Evolutionary conservation across 1,140 invertebrate species (phyloP).

Genomic region (Drosophila eugracilis): DNA sequence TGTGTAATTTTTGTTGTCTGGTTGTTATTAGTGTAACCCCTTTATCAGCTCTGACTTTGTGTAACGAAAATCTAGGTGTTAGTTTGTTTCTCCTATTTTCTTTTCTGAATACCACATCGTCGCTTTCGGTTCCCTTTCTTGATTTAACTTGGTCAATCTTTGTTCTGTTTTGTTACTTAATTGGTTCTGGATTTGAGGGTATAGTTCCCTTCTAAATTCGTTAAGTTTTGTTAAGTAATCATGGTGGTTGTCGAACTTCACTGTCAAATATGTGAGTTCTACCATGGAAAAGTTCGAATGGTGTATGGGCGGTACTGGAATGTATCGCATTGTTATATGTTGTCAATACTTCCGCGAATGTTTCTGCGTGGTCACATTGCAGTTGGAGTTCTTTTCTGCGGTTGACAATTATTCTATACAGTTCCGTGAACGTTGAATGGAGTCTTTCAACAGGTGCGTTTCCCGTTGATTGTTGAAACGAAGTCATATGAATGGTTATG

Average conservation of each 20-base stretch:
- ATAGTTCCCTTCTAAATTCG: background rate
- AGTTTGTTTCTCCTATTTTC: slow-evolving; percentile 13
- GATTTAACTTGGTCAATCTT: background rate
- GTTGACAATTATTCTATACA: background rate
- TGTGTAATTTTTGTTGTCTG: slow-evolving; percentile 1
- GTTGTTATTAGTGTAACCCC: background rate
- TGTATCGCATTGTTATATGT: too few species aligned
- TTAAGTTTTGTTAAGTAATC: background rate
- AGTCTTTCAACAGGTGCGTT: background rate
- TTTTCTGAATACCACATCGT: slow-evolving; percentile 1
- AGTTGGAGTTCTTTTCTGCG: background rate
- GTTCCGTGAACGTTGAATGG: background rate
- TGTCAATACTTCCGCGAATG: background rate
- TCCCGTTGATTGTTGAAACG: background rate
- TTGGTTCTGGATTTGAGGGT: background rate
- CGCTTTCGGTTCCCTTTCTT: slow-evolving; percentile 5
- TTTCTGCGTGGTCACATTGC: background rate
- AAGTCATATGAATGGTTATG: background rate
- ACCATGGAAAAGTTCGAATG: slow-evolving; percentile 1
- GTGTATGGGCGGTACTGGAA: background rate
- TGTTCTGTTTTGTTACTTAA: background rate
- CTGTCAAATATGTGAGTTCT: slow-evolving; percentile 1
- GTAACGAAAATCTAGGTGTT: slow-evolving; percentile 6
- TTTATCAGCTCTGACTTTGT: slow-evolving; percentile 3
- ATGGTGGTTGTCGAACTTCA: background rate